Percentiles rank a stretch among this genome's conserved stretches.
Evolutionary conservation across 1,140 invertebrate genomes (phyloP).

Genomic region (Bombus balteatus): DNA sequence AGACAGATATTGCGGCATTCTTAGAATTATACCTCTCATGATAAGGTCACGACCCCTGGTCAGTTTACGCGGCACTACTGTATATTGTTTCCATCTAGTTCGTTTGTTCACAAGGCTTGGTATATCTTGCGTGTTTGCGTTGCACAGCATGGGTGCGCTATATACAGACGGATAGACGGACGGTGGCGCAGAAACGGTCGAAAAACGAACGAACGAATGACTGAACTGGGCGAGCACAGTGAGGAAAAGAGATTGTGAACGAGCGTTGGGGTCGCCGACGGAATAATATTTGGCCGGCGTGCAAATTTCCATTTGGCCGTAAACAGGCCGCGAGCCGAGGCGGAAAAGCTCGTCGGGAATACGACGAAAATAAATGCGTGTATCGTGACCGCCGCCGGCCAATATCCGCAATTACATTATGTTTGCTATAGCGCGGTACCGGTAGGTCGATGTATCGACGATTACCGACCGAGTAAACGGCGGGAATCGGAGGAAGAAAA

Average conservation of each 20-base stretch:
- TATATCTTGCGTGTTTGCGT: slow-evolving; percentile 4
- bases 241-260: slow-evolving; percentile 11
- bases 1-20: background rate
- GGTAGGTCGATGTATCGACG: slow-evolving; percentile 35
- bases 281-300: slow-evolving; percentile 70
- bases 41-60: background rate
- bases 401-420: slow-evolving; percentile 69
- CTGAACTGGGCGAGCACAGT: background rate
- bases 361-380: slow-evolving; percentile 66
- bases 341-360: slow-evolving; percentile 67
- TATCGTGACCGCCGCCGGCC: slow-evolving; percentile 44
- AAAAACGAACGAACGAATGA: slow-evolving; percentile 28
- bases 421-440: slow-evolving; percentile 41
- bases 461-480: slow-evolving; percentile 45
- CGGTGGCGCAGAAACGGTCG: slow-evolving; percentile 24
- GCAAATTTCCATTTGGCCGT: slow-evolving; percentile 72
- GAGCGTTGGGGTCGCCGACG: slow-evolving; percentile 34
- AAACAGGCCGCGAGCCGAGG: slow-evolving; percentile 67
- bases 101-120: background rate
- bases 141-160: background rate
- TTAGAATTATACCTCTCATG: background rate
- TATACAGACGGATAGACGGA: background rate
- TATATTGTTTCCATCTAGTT: background rate
- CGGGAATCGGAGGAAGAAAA: background rate
- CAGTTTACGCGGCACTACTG: background rate